phyloP scores from a whole-genome alignment of 2,888 invertebrate genomes.

The Pachymerium ferrugineum region DNA sequence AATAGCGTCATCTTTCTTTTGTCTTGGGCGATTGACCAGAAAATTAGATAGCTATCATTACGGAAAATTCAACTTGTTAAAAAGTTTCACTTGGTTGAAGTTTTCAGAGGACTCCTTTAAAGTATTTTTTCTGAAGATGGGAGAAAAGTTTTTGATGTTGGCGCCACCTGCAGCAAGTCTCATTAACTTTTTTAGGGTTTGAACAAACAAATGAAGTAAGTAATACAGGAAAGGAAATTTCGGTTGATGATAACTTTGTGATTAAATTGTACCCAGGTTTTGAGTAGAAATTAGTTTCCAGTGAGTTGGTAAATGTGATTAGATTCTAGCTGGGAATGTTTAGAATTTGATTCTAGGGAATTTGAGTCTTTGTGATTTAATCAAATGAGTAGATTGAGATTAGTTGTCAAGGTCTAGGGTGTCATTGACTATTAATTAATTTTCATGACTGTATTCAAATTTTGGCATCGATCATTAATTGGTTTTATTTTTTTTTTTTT shows the following conservation, averaged over 20 bases:
- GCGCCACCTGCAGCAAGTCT: constrained; percentile 19
- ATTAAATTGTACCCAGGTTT: not conserved
- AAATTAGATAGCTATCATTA: constrained; percentile 4
- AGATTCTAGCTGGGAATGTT: not conserved
- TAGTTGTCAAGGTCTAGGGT: too few species aligned
- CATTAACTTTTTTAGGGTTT: constrained; percentile 15
- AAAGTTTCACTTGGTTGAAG: not conserved
- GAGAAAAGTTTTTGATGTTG: constrained; percentile 2
- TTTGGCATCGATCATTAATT: too few species aligned
- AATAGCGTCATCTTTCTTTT: not conserved
- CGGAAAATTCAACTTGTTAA: too few species aligned
- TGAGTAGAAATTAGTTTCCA: not conserved
- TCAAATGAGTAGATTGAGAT: too few species aligned
- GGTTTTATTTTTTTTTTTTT: too few species aligned
- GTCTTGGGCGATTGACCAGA: not conserved
- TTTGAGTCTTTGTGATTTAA: too few species aligned
- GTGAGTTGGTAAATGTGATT: not conserved
- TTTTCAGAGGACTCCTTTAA: not conserved
- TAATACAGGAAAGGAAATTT: not conserved
- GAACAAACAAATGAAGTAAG: constrained; percentile 14
- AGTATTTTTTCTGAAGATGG: not conserved
- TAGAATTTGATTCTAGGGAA: too few species aligned
- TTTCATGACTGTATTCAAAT: too few species aligned
- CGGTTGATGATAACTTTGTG: not conserved
- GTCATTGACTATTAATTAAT: too few species aligned